phyloP scores from a whole-genome alignment of 1,140 invertebrate genomes.

The Bombus impatiens region DNA sequence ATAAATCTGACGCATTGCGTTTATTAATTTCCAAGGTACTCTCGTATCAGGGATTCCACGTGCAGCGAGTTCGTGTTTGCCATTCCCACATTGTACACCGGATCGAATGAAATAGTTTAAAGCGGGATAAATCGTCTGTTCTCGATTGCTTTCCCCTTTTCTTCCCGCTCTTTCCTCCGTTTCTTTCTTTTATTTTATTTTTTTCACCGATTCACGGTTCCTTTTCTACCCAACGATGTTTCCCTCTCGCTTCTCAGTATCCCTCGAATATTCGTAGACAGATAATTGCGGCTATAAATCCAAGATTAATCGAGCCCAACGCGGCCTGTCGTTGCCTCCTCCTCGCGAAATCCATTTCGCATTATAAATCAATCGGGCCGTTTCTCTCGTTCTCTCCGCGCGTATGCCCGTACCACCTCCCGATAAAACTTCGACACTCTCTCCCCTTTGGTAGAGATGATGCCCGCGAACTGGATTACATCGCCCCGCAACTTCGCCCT shows the following conservation, averaged over 20 bases:
- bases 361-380: conserved; percentile 73
- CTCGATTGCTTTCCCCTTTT: conserved; percentile 29
- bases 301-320: conserved; percentile 74
- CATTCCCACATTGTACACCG: not conserved
- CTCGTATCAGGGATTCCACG: not conserved
- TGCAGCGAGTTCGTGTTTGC: not conserved
- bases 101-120: conserved; percentile 34
- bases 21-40: conserved; percentile 35
- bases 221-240: conserved; percentile 26
- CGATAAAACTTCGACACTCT: conserved; percentile 71
- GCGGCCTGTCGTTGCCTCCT: conserved; percentile 71
- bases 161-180: not conserved
- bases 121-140: conserved; percentile 56
- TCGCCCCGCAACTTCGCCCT: conserved; percentile 44
- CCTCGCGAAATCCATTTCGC: conserved; percentile 74
- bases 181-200: not conserved
- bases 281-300: conserved; percentile 77
- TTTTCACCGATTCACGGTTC: not conserved
- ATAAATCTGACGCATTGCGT: conserved; percentile 17
- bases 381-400: conserved; percentile 57
- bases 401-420: conserved; percentile 56
- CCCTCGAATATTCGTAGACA: conserved; percentile 73
- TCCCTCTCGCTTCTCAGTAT: conserved; percentile 26
- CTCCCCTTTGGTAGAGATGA: conserved; percentile 49
- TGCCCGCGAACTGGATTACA: conserved; percentile 60